Evolutionary conservation across 2,888 invertebrate species (phyloP).

Genomic region (Alcis repandata): DNA sequence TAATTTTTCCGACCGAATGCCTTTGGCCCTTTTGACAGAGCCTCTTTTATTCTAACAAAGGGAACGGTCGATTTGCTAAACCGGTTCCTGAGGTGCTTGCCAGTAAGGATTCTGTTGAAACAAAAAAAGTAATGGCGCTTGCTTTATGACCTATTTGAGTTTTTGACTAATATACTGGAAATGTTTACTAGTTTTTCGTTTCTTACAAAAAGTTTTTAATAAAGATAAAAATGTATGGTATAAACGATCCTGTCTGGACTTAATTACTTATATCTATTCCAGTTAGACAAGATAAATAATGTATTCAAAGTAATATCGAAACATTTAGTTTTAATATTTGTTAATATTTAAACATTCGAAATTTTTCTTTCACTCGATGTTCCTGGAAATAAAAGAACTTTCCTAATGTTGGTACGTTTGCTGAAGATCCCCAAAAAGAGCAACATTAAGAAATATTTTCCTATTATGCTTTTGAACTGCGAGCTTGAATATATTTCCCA

Average conservation of each 20-base stretch:
- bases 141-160: not conserved
- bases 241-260: too few species aligned
- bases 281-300: too few species aligned
- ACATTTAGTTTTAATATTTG: too few species aligned
- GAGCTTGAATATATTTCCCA: conserved; percentile 13
- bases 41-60: conserved; percentile 44
- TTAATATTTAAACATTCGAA: too few species aligned
- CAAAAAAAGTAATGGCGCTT: not conserved
- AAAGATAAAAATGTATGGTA: too few species aligned
- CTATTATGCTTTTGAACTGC: conserved; percentile 14
- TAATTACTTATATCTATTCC: too few species aligned
- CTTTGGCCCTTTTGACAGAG: conserved; percentile 40
- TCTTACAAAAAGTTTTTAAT: too few species aligned
- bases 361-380: too few species aligned
- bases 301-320: too few species aligned
- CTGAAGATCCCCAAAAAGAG: not conserved
- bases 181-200: not conserved
- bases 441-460: conserved; percentile 3
- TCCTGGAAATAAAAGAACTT: too few species aligned
- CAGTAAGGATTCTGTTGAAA: conserved; percentile 10
- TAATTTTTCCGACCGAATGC: conserved; percentile 41
- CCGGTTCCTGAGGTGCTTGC: conserved; percentile 28
- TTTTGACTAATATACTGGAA: not conserved
- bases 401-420: not conserved
- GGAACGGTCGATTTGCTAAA: conserved; percentile 39